Conservation (phyloP, 2,113 vertebrate genomes). For the Gymnocephalus cernua region DNA sequence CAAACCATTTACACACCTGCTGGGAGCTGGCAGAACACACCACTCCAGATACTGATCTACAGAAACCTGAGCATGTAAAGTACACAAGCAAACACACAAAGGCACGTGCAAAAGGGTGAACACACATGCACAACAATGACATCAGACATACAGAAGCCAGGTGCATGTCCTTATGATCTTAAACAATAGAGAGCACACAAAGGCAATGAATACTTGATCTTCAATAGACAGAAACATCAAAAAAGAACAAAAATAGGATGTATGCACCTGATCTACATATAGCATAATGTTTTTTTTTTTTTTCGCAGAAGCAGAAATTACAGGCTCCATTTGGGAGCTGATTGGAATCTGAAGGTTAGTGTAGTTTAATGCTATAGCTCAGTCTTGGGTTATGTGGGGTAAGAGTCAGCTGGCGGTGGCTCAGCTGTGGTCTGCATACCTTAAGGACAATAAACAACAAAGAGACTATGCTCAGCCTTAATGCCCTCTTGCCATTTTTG, state of each 20-base stretch:
- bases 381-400: conserved; percentile 32
- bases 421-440: conserved; percentile 49
- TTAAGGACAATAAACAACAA: conserved; percentile 52
- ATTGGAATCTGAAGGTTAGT: conserved; percentile 28
- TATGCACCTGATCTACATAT: conserved; percentile 25
- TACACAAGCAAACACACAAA: conserved; percentile 55
- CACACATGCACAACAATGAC: conserved; percentile 44
- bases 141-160: conserved; percentile 45
- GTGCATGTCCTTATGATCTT: conserved; percentile 44
- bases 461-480: conserved; percentile 3
- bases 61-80: conserved; percentile 57
- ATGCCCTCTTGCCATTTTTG: conserved; percentile 21
- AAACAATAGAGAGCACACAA: conserved; percentile 36
- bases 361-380: conserved; percentile 56
- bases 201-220: conserved; percentile 11
- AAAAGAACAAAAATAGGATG: conserved; percentile 6
- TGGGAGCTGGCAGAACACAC: conserved; percentile 37
- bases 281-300: conserved; percentile 8
- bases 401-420: conserved; percentile 23
- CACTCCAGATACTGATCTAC: conserved; percentile 18
- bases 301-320: conserved; percentile 46
- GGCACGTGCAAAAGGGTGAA: conserved; percentile 23
- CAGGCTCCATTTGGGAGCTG: conserved; percentile 43
- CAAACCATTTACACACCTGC: conserved; percentile 74
- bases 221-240: conserved; percentile 10